Evolutionary conservation across 2,113 vertebrate genomes (phyloP).

Genomic region (Syrmaticus mikado): DNA sequence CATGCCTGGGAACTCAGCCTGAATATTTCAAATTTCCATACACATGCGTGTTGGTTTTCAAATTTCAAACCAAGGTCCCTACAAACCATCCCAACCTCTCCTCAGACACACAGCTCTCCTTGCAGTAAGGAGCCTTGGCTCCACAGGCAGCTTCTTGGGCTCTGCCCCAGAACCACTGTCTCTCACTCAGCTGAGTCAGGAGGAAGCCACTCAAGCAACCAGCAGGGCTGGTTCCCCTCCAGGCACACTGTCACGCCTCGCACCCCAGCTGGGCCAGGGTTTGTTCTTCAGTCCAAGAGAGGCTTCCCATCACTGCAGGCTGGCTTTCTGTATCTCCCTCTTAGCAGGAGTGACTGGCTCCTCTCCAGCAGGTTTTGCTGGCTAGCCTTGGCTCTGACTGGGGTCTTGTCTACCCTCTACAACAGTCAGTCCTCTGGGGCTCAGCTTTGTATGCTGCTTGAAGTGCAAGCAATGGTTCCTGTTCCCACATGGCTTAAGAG

Average conservation of each 20-base stretch:
- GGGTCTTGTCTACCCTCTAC: neutral
- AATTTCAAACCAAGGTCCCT: neutral
- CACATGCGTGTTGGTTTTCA: fast-evolving
- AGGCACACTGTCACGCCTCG: neutral
- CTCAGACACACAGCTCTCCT: too few species aligned
- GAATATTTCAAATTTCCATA: fast-evolving
- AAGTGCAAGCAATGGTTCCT: neutral
- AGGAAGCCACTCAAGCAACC: neutral
- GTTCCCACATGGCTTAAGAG: neutral
- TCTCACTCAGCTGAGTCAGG: fast-evolving
- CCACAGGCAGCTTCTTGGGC: fast-evolving
- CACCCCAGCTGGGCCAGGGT: neutral
- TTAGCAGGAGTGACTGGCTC: neutral
- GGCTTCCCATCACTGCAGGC: neutral
- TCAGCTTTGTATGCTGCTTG: neutral
- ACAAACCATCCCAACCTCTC: neutral
- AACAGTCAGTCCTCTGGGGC: neutral
- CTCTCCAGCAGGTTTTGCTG: neutral
- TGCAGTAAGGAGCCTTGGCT: neutral
- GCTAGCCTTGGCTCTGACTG: neutral
- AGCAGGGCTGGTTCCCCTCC: neutral
- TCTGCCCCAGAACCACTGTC: fast-evolving
- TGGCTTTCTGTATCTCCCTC: fast-evolving
- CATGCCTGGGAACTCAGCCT: neutral
- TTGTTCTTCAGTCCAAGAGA: neutral